Base-by-base conservation (phyloP, 2,888 invertebrate genomes). In the Teleogryllus oceanicus region DNA sequence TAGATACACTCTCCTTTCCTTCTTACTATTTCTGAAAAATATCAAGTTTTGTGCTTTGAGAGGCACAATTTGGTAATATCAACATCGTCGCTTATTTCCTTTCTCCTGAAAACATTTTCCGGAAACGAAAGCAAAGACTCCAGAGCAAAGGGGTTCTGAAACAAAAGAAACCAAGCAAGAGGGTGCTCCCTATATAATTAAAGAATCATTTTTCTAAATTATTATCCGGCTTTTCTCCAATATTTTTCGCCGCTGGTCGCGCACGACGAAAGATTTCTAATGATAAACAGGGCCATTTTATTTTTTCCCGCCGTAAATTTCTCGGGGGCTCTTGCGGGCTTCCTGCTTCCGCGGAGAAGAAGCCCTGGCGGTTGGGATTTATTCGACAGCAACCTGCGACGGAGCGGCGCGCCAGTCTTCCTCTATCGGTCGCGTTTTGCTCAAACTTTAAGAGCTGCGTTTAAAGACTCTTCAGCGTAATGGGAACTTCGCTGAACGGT, bases 381-480 rank as follows among this genome's bases (percentile, higher is more conserved):
- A 62, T 62, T 62, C 62, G 16, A 62, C n/a, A n/a, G 62, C 62
- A n/a, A 16, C 62, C 5, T 62, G 62, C 13, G 62, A 18, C 62
- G 62, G 8, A 37, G 37, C 0, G 37, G 37, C 8, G 37, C 37
- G 37, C 37, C 37, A 11, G 62, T 62, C 62, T 62, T 62, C 62
- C 13, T 62, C 62, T 0, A 62, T 62, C 62, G 62, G 62, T 18
- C 8, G n/a, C 62, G 62, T 62, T 62, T 62, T 62, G 62, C 62
- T 18, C 16, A 62, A 62, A 62, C 62, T 62, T 62, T 62, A 62
- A 62, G 62, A 18, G 62, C 62, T 18, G 12, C 62, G 62, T 62
- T 62, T 62, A 62, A 62, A 62, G 62, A 62, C 62, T 62, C 62
- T 62, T 62, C 62, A 62, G 62, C 16, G 16, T 62, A 62, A 62